Evolutionary conservation across 2,113 vertebrate species (phyloP).

Genomic region (Sitta europaea): DNA sequence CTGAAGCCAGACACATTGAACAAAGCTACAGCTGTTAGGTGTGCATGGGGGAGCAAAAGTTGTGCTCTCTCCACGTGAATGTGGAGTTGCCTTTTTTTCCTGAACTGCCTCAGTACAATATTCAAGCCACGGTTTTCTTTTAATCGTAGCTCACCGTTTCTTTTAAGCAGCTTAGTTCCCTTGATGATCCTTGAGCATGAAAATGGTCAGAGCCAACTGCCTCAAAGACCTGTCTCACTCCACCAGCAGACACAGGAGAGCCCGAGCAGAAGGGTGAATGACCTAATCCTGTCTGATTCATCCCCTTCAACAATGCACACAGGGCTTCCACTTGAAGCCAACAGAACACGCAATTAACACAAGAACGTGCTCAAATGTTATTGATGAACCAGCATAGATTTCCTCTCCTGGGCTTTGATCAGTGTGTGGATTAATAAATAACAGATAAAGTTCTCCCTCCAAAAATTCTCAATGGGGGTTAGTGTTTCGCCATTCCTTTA

Average conservation of each 20-base stretch:
- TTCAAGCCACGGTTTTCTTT: neutral
- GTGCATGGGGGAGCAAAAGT: neutral
- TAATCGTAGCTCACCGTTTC: neutral
- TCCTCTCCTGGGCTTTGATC: neutral
- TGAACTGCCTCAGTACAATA: neutral
- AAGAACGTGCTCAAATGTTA: neutral
- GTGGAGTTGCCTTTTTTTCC: neutral
- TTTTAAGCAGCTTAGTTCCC: neutral
- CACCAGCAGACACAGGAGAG: neutral
- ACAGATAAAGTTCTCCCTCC: neutral
- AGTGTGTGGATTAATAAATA: neutral
- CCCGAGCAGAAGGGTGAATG: neutral
- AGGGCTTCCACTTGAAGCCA: neutral
- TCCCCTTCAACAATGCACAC: neutral
- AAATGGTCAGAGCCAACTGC: neutral
- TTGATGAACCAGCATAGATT: neutral
- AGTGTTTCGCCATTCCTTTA: neutral
- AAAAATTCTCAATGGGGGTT: slow-evolving; percentile 37
- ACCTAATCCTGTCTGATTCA: neutral
- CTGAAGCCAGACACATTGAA: neutral
- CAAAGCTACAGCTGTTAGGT: slow-evolving; percentile 11
- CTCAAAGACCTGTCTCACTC: neutral
- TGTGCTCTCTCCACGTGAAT: neutral
- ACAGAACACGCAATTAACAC: neutral
- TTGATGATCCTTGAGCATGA: neutral